These are phyloP conservation scores for Monochamus alternatus DNA, from an alignment of 2,888 invertebrate genomes.

Conservation along the genomic window DNA sequence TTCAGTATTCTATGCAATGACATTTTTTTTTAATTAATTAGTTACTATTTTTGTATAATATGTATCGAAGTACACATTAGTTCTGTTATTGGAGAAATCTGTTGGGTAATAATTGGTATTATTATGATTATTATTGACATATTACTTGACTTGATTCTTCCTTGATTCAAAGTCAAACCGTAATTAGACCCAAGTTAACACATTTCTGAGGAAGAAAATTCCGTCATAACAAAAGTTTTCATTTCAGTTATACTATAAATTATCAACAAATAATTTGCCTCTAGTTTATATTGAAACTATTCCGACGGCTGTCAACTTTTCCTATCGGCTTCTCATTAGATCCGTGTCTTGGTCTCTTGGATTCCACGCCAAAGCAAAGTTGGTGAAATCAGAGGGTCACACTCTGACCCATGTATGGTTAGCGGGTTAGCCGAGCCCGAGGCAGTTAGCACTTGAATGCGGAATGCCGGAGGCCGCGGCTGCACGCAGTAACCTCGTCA, in stretches of 20 bases:
- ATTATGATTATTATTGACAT: too few species aligned
- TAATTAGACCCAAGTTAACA: not conserved
- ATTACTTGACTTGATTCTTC: not conserved
- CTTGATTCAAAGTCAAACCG: not conserved
- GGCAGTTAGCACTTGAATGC: slow-evolving; percentile 60
- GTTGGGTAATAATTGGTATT: too few species aligned
- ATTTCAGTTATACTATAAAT: too few species aligned
- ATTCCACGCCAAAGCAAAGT: slow-evolving; percentile 38
- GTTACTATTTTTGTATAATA: too few species aligned
- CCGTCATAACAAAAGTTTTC: too few species aligned
- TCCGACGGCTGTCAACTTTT: slow-evolving; percentile 9
- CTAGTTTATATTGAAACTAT: not conserved
- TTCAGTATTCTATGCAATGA: too few species aligned
- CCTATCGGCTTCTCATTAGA: slow-evolving; percentile 28
- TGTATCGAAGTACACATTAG: too few species aligned
- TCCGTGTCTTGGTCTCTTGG: slow-evolving; percentile 28
- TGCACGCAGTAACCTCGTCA: slow-evolving; percentile 57
- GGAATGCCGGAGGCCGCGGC: slow-evolving; percentile 64
- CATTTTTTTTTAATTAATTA: too few species aligned
- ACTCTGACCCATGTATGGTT: slow-evolving; percentile 49
- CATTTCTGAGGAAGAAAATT: too few species aligned
- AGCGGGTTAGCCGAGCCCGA: slow-evolving; percentile 50
- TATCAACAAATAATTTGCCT: not conserved
- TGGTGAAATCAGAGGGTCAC: slow-evolving; percentile 46
- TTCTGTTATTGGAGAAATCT: too few species aligned